Percentiles rank a stretch among this genome's conserved stretches.
Evolutionary conservation across 2,113 vertebrate species (phyloP).

Genomic region (Sisor rabdophorus): DNA sequence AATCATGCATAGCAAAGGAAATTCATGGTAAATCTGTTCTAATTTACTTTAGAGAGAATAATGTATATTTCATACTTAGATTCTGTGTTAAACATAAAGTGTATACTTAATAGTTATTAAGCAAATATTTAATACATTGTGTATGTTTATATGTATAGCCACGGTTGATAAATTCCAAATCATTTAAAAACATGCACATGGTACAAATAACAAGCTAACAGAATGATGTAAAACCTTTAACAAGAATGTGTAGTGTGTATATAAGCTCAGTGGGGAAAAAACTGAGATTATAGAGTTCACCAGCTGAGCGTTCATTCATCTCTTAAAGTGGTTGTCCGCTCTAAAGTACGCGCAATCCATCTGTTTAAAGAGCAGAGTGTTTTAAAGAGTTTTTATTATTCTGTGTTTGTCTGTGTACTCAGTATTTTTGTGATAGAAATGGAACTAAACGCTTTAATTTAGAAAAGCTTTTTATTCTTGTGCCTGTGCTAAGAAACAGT

Average conservation of each 20-base stretch:
- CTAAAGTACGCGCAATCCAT: neutral
- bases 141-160: no score
- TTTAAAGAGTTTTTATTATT: neutral
- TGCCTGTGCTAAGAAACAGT: neutral
- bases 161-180: neutral
- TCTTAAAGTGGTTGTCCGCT: neutral
- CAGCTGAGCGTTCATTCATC: neutral
- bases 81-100: neutral
- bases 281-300: neutral
- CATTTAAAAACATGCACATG: neutral
- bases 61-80: neutral
- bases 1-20: slow-evolving; percentile 63
- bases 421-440: neutral
- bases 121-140: neutral
- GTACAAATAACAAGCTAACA: neutral
- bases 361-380: neutral
- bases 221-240: neutral
- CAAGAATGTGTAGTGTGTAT: neutral
- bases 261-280: neutral
- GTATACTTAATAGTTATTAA: neutral
- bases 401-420: neutral
- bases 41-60: neutral
- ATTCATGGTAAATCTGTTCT: slow-evolving; percentile 57
- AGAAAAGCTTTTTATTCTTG: neutral
- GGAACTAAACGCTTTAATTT: neutral